phyloP scores from a whole-genome alignment of 2,797 vertebrate species.

The Lophura swinhoii region DNA sequence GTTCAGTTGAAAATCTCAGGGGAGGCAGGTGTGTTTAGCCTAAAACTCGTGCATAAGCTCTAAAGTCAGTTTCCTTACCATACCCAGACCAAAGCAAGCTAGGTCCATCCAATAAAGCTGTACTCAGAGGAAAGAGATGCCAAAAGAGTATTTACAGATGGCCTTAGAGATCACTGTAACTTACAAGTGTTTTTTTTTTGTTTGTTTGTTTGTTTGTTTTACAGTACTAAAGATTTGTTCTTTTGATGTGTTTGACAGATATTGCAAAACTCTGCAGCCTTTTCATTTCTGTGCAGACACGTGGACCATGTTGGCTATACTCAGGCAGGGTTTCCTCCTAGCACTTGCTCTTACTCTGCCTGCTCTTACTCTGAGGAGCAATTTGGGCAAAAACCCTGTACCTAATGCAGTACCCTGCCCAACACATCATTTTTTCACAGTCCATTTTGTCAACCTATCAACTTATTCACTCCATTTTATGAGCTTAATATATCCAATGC shows the following conservation, averaged over 20 bases:
- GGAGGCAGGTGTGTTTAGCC: background rate
- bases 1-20: background rate
- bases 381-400: background rate
- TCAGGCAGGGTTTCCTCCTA: background rate
- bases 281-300: background rate
- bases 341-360: background rate
- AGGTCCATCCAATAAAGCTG: background rate
- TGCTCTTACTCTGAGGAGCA: background rate
- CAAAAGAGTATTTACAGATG: background rate
- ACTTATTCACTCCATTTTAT: background rate
- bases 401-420: background rate
- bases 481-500: background rate
- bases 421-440: background rate
- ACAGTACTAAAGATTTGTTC: background rate
- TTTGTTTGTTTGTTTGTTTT: background rate
- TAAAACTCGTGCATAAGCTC: background rate
- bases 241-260: background rate
- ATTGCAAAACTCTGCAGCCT: background rate
- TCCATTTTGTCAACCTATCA: background rate
- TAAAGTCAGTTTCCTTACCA: background rate
- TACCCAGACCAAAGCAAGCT: background rate
- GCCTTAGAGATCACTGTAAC: background rate
- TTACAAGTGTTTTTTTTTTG: background rate
- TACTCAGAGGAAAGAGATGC: background rate
- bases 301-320: background rate